Evolutionary conservation across 2,888 invertebrate species (phyloP), one percentile per base, ranked within the genome.

Genomic region (Nomada flava): DNA sequence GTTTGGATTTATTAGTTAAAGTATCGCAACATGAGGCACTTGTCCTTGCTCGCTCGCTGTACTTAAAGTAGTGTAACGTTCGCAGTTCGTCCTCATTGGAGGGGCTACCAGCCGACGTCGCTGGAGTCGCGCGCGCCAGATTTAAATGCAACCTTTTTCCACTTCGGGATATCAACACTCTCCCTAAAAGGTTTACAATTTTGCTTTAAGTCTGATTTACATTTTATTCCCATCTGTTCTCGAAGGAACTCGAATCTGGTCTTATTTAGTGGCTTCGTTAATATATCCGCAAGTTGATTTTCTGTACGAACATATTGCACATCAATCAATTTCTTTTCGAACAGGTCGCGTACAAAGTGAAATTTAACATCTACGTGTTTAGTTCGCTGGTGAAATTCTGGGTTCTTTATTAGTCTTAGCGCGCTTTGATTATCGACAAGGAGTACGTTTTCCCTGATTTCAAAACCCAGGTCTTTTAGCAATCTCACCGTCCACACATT

Each of bases 401-500:
- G 50, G 26, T 64, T 64, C 26, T 64, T 64, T 15, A 64, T 50
- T 50, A 64, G 23, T 50, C 42, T 64, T 11, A 64, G 26, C 50
- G 64, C 64, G 64, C 64, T 64, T 64, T 64, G 50, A 64, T 20
- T 20, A 23, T 64, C 64, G 1, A 64, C 15, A 18, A 9, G 47
- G 9, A 64, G 9, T 50, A 64, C 10, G 18, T 64, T 64, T 23
- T 29, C 26, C 4, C 0, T 10, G 15, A 64, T 3, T 50, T 64
- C 2, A 7, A 50, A 50, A 47, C 15, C 47, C 18, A 50, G 7
- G 2, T 64, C 50, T 1, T 50, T 64, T 13, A 64, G 18, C 9
- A 64, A 13, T 9, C 47, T 50, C 2, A 23, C 50, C 50, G 15
- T 50, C 64, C 64, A 64, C 7, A 64, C 64, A 10, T 50, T 64